Evolutionary conservation across 2,113 vertebrate species (phyloP).

Genomic region (Lepisosteus oculatus): DNA sequence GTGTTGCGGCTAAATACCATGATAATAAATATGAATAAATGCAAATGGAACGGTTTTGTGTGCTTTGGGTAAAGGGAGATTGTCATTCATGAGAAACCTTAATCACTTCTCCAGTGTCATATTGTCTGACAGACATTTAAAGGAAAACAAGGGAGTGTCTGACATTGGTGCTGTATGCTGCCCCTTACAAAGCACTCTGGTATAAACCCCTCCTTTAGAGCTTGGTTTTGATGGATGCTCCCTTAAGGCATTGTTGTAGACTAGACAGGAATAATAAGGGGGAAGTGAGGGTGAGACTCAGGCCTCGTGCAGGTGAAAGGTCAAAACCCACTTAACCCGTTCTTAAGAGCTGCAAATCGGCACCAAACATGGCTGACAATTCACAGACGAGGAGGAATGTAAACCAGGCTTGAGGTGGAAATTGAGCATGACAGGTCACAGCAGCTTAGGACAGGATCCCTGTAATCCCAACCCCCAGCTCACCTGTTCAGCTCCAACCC

Average conservation of each 20-base stretch:
- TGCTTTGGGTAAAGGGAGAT: too few species aligned
- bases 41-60: too few species aligned
- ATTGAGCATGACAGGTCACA: conserved; percentile 47
- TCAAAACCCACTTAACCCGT: conserved; percentile 72
- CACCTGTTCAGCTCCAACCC: too few species aligned
- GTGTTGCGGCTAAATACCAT: too few species aligned
- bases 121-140: too few species aligned
- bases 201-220: conserved; percentile 27
- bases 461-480: too few species aligned
- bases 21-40: too few species aligned
- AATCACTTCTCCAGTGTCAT: too few species aligned
- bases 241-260: conserved; percentile 46
- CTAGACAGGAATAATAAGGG: conserved; percentile 54
- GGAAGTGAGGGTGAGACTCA: conserved; percentile 65
- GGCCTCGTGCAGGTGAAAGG: conserved; percentile 41
- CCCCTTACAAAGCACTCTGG: conserved; percentile 37
- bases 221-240: conserved; percentile 48
- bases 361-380: conserved; percentile 47
- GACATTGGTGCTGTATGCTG: too few species aligned
- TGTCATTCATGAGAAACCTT: too few species aligned
- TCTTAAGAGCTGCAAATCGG: conserved; percentile 56
- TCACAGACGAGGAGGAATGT: conserved; percentile 39
- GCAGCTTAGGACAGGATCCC: too few species aligned
- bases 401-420: conserved; percentile 15
- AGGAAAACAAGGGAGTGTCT: too few species aligned